A percentile compares a stretch with the other conserved stretches of the same genome.
phyloP scores from a whole-genome alignment of 1,140 invertebrate genomes.

The Aphidius ervi region DNA sequence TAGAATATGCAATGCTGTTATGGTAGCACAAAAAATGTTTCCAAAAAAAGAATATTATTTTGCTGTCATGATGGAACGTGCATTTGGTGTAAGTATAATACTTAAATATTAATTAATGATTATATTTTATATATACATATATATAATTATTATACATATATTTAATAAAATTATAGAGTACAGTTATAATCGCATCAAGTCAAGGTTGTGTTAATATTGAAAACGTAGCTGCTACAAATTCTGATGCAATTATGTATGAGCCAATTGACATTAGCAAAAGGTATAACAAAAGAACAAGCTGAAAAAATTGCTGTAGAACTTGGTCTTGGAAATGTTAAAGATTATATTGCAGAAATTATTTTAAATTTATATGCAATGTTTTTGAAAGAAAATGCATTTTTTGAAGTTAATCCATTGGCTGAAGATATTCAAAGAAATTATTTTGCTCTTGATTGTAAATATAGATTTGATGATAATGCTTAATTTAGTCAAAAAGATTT shows the following conservation, averaged over 20 bases:
- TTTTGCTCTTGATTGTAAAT: conserved; percentile 92
- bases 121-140: too few species aligned
- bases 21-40: conserved; percentile 93
- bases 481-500: conserved; percentile 91
- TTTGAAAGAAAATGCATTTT: conserved; percentile 84
- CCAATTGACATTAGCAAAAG: conserved; percentile 84
- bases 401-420: conserved; percentile 96
- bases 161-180: conserved; percentile 63
- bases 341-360: conserved; percentile 77
- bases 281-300: conserved; percentile 76
- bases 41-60: conserved; percentile 94
- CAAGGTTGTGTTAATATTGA: conserved; percentile 97
- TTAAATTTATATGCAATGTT: conserved; percentile 87
- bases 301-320: conserved; percentile 71
- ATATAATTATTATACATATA: not conserved
- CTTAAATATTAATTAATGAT: not conserved
- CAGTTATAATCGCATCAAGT: conserved; percentile 91
- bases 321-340: conserved; percentile 70
- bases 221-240: conserved; percentile 90
- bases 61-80: conserved; percentile 95
- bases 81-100: conserved; percentile 89
- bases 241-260: conserved; percentile 86
- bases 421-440: conserved; percentile 85
- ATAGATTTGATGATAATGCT: conserved; percentile 94
- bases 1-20: conserved; percentile 89